Conservation (phyloP, 2,113 vertebrate genomes). For the Menura novaehollandiae region DNA sequence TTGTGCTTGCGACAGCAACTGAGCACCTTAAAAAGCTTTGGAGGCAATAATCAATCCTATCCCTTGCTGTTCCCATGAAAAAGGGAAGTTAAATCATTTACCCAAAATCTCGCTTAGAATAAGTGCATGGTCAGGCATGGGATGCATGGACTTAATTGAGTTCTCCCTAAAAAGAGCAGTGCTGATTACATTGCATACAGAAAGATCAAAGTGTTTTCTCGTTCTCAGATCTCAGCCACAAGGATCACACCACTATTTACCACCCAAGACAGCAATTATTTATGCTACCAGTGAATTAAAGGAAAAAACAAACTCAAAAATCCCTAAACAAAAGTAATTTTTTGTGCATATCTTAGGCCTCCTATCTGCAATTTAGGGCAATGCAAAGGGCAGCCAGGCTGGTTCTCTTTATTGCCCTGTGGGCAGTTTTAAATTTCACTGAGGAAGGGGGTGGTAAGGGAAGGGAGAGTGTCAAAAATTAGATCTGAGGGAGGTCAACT, state of each 20-base stretch:
- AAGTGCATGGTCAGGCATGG: neutral
- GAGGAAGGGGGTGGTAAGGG: neutral
- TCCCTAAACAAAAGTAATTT: neutral
- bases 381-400: neutral
- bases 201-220: neutral
- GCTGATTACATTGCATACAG: neutral
- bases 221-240: neutral
- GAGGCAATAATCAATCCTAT: neutral
- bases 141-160: neutral
- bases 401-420: neutral
- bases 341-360: neutral
- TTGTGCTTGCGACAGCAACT: neutral
- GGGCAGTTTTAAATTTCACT: constrained; percentile 36
- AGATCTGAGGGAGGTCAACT: constrained; percentile 32
- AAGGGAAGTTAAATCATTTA: neutral
- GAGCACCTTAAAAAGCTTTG: neutral
- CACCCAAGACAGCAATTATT: neutral
- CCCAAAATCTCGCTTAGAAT: neutral
- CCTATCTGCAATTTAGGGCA: neutral
- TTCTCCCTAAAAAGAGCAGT: neutral
- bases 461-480: constrained; percentile 19
- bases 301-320: neutral
- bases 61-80: neutral
- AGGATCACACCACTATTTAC: neutral
- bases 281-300: neutral